Evolutionary conservation across 2,888 invertebrate genomes (phyloP).

Genomic region (Saturnia pavonia): DNA sequence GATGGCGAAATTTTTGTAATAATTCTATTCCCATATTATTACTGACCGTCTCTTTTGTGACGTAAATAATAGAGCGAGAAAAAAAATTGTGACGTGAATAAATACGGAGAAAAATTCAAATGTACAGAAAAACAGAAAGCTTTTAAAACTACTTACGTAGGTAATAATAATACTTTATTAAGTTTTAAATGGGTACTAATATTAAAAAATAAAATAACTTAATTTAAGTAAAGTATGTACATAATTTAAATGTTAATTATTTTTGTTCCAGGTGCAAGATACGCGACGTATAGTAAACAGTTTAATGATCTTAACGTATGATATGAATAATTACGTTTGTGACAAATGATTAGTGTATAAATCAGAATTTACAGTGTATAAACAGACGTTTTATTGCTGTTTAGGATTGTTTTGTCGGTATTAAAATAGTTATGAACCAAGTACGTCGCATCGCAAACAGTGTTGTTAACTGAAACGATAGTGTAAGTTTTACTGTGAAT

Average conservation of each 20-base stretch:
- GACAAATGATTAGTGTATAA: constrained; percentile 3
- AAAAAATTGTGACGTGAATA: neutral
- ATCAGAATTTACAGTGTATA: constrained; percentile 14
- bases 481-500: constrained; percentile 21
- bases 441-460: constrained; percentile 15
- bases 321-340: constrained; percentile 3
- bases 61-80: constrained; percentile 41
- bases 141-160: neutral
- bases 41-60: constrained; percentile 47
- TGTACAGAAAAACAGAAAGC: neutral
- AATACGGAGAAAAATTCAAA: neutral
- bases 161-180: neutral
- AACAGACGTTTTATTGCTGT: constrained; percentile 18
- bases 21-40: constrained; percentile 52
- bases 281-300: neutral
- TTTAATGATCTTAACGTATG: neutral
- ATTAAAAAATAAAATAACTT: too few relatives aligned
- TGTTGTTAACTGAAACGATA: constrained; percentile 39
- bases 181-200: neutral
- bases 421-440: constrained; percentile 13
- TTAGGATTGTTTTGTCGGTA: constrained; percentile 14
- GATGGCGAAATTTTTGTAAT: constrained; percentile 62
- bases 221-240: too few relatives aligned
- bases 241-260: neutral
- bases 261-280: constrained; percentile 37